Percentiles rank a stretch among this genome's conserved stretches.
These are phyloP conservation scores for Drosophila hydei DNA, from an alignment of 1,140 invertebrate genomes.

Conservation along the genomic window DNA sequence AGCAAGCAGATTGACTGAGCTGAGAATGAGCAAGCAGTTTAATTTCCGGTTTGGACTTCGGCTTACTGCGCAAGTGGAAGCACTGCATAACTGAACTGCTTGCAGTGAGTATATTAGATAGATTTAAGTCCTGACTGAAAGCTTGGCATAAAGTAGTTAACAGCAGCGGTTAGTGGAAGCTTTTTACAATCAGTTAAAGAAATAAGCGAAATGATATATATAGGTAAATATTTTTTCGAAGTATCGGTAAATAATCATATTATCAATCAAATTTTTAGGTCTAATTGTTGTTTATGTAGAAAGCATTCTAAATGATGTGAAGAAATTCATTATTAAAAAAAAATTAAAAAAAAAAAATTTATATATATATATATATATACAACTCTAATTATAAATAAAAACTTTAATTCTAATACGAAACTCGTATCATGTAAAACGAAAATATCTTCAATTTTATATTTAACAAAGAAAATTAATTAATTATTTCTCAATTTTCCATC, in stretches of 20 bases:
- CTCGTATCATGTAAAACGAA: too few relatives aligned
- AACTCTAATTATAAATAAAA: too few relatives aligned
- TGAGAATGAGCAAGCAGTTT: conserved; percentile 1
- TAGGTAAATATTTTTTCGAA: too few relatives aligned
- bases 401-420: too few relatives aligned
- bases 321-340: too few relatives aligned
- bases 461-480: not conserved
- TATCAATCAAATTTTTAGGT: too few relatives aligned
- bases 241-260: too few relatives aligned
- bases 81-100: not conserved
- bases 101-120: not conserved
- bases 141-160: not conserved
- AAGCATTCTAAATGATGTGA: too few relatives aligned
- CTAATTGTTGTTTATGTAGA: too few relatives aligned
- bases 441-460: not conserved
- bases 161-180: not conserved
- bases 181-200: not conserved
- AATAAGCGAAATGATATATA: too few relatives aligned
- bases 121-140: not conserved
- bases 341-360: too few relatives aligned
- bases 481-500: not conserved
- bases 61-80: not conserved
- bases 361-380: too few relatives aligned
- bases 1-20: not conserved
- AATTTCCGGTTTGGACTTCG: not conserved